Evolutionary conservation across 1,140 invertebrate species (phyloP), one percentile per base, ranked within the genome.

Genomic region (Formica exsecta): DNA sequence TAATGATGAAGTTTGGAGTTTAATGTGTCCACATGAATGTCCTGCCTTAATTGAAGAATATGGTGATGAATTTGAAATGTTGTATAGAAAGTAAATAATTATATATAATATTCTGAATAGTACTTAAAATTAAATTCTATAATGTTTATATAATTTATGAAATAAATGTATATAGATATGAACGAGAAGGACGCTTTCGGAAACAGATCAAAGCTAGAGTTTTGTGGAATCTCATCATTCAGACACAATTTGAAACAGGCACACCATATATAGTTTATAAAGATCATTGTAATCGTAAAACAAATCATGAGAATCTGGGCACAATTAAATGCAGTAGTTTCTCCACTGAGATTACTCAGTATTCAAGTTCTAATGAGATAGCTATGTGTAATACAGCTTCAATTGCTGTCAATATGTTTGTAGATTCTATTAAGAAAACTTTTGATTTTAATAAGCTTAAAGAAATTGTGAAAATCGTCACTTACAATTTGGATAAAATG

Each of bases 351-450:
- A 99, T 99, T 92, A 97, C 99, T 2, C 97, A 99, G 94, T 99
- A 99, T 94, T 98, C 97, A 29, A 97, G 97, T 62, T 95, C 97
- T 1, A 98, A 99, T 95, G 99, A 99, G 96, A 97, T 99, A 62
- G 99, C 99, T 36, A 99, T 99, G 0, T 99, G 99, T 95, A 99
- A 99, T 96, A 96, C 99, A 92, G 99, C 99, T 2, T 99, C 99
- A 0, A 98, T 99, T 90, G 99, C 99, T 22, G 95, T 99, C 0
- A 99, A 99, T 93, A 98, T 98, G 97, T 99, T 98, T 96, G 98
- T 99, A 0, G 97, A 97, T 84, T 93, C 96, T 13, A 96, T 97
- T 73, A 95, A 95, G 61, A 97, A 96, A 92, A 97, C 96, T 0
- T 99, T 97, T 93, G 98, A 99, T 94, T 99, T 99, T 94, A 91